A percentile compares a stretch with the other conserved stretches of the same genome.
These are phyloP conservation scores for Formica selysi DNA, from an alignment of 1,140 invertebrate genomes.

Conservation along the genomic window DNA sequence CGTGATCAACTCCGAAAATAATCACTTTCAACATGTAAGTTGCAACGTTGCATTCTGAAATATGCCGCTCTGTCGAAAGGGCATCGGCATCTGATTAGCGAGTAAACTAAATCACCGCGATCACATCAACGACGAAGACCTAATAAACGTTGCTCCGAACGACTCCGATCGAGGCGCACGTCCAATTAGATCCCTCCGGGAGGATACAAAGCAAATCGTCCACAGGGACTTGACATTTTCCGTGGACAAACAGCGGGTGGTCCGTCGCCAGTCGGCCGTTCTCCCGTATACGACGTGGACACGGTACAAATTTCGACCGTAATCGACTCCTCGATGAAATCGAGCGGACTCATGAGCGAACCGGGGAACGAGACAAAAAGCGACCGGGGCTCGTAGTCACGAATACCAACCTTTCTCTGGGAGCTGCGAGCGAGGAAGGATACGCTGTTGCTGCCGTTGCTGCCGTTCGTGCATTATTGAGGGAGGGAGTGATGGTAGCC, in stretches of 20 bases:
- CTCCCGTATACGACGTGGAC: conserved; percentile 1
- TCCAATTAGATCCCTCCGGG: conserved; percentile 48
- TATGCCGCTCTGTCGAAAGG: not conserved
- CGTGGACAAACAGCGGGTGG: conserved; percentile 46
- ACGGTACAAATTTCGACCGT: conserved; percentile 47
- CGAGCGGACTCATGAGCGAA: conserved; percentile 57
- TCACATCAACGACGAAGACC: conserved; percentile 17
- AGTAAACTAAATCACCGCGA: conserved; percentile 16
- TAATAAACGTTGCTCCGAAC: conserved; percentile 40
- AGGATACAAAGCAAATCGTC: conserved; percentile 47
- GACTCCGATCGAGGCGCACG: conserved; percentile 9
- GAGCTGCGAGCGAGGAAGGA: conserved; percentile 25
- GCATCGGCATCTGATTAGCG: conserved; percentile 25
- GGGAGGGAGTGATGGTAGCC: conserved; percentile 2
- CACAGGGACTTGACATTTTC: conserved; percentile 52
- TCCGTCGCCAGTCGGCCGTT: conserved; percentile 13
- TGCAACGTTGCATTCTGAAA: conserved; percentile 2
- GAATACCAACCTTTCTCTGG: conserved; percentile 47
- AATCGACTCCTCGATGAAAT: conserved; percentile 61
- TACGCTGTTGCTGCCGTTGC: conserved; percentile 19
- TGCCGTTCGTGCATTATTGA: conserved; percentile 56
- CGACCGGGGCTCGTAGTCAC: conserved; percentile 51
- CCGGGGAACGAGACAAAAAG: conserved; percentile 67
- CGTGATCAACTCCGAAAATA: not conserved
- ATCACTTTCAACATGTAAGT: not conserved